A percentile compares a stretch with the other conserved stretches of the same genome.
Conservation (phyloP, 2,113 vertebrate species). For the Miniopterus natalensis region DNA sequence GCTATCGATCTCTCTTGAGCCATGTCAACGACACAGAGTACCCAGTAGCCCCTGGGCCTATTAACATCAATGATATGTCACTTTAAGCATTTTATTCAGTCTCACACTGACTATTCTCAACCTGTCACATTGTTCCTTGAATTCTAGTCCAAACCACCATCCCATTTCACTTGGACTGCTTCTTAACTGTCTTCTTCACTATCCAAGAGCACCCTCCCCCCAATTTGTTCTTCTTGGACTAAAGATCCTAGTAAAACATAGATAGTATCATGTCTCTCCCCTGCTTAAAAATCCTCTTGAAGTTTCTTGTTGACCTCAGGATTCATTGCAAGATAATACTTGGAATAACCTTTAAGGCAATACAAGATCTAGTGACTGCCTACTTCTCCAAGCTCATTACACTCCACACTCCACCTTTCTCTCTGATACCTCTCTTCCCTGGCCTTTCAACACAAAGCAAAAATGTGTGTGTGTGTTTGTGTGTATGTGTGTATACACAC, state of each 20-base stretch:
- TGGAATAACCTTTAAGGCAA: background rate
- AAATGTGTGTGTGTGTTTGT: background rate
- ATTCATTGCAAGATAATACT: background rate
- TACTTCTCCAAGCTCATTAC: background rate
- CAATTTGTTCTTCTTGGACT: background rate
- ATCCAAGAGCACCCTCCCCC: background rate
- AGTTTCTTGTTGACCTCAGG: background rate
- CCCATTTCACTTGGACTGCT: background rate
- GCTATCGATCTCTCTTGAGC: background rate
- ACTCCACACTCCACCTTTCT: background rate
- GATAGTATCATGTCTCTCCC: background rate
- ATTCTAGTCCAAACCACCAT: background rate
- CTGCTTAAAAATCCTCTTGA: background rate
- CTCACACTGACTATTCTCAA: background rate
- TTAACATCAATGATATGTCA: background rate
- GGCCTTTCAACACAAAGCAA: background rate
- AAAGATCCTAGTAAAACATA: background rate
- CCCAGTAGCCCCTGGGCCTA: background rate
- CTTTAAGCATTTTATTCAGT: conserved; percentile 2
- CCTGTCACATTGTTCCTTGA: background rate
- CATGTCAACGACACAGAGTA: background rate
- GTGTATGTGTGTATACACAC: background rate
- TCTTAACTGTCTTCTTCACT: background rate
- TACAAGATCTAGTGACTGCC: background rate
- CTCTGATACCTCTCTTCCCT: background rate